Base-by-base conservation (phyloP, 2,888 invertebrate species). In the Incurvaria masculella region DNA sequence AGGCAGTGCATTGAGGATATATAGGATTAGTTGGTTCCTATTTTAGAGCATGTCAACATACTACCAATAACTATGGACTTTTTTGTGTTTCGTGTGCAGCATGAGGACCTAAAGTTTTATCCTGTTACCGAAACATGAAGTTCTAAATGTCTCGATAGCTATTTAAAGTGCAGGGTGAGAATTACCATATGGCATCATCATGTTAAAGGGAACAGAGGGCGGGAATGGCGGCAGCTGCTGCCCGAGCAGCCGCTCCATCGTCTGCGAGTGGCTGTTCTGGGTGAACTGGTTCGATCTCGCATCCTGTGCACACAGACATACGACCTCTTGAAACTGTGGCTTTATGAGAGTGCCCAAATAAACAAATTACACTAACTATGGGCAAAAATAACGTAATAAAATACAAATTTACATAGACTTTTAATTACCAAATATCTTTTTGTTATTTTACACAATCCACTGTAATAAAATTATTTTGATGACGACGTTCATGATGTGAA, bases 111-210 rank as follows among this genome's bases (percentile, higher is more conserved):
- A n/a, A n/a, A n/a, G n/a, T n/a, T n/a, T n/a, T n/a, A n/a, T n/a
- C n/a, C n/a, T n/a, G n/a, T n/a, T n/a, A n/a, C n/a, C n/a, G n/a
- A n/a, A n/a, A n/a, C n/a, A n/a, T n/a, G n/a, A n/a, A n/a, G n/a
- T n/a, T n/a, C n/a, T n/a, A n/a, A n/a, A n/a, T n/a, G n/a, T n/a
- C n/a, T n/a, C n/a, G n/a, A n/a, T n/a, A n/a, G n/a, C n/a, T n/a
- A n/a, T n/a, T n/a, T n/a, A n/a, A n/a, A n/a, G 23, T 23, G 23
- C 10, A 23, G 4, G 23, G 23, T 23, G 23, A 23, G 23, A 6
- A 23, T 23, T 56, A 74, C 78, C 74, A 52, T 69, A 76, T 0
- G 78, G 76, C 72, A 76, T 69, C 73, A 78, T 74, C 75, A 76
- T 72, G 55, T 72, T 74, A 58, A 64, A 74, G 0, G 78, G 76